Conservation (phyloP, 2,797 vertebrate species). For the Hephaestus fuliginosus region DNA sequence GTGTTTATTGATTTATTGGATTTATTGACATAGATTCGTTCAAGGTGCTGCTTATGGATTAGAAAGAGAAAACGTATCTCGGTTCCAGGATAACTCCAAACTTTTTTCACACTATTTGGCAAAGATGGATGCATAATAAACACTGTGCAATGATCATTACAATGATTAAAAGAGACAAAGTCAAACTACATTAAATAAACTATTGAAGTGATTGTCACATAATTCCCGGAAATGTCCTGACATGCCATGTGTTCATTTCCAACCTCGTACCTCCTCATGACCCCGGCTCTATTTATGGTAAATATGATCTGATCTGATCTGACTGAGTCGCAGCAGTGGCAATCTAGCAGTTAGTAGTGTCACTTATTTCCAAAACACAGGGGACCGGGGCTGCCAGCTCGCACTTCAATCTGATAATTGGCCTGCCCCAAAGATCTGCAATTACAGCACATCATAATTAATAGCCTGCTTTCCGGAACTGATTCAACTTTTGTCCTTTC, state of each 20-base stretch:
- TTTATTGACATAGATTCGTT: too few species aligned
- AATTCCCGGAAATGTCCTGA: slow-evolving; percentile 26
- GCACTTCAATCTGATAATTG: slow-evolving; percentile 73
- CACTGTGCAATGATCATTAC: neutral
- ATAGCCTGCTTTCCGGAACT: slow-evolving; percentile 69
- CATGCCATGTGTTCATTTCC: slow-evolving; percentile 33
- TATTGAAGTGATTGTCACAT: slow-evolving; percentile 3
- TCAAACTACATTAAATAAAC: neutral
- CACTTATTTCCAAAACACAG: slow-evolving; percentile 70
- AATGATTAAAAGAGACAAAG: neutral
- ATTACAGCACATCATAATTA: slow-evolving; percentile 83
- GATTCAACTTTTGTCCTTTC: slow-evolving; percentile 74
- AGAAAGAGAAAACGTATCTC: neutral
- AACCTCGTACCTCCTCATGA: slow-evolving; percentile 36
- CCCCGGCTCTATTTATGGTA: slow-evolving; percentile 61
- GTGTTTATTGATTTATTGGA: neutral
- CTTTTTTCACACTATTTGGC: neutral
- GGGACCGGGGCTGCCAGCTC: slow-evolving; percentile 57
- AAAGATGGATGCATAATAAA: neutral
- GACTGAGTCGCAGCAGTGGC: slow-evolving; percentile 59
- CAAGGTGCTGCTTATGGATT: neutral
- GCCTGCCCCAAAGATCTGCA: slow-evolving; percentile 77
- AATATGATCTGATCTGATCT: slow-evolving; percentile 68
- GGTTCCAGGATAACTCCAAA: neutral
- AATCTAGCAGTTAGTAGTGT: slow-evolving; percentile 66